Base-by-base conservation (phyloP, 1,140 invertebrate species). In the Coelopa frigida region DNA sequence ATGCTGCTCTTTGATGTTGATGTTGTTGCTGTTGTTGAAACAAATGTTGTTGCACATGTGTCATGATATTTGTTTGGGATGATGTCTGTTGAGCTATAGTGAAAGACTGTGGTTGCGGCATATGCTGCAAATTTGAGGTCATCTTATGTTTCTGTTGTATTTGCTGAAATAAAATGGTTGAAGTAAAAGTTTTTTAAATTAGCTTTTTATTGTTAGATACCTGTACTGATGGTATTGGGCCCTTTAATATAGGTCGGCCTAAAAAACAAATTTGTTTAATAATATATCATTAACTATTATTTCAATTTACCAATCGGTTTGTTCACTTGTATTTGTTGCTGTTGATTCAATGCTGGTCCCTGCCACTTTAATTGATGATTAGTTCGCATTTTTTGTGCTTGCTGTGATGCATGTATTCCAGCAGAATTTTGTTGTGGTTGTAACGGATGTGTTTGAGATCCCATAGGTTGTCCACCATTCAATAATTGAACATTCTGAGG, bases 131-230 rank as follows among this genome's bases (percentile, higher is more conserved):
- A n/a, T n/a, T n/a, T n/a, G n/a, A n/a, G n/a, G n/a, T n/a, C n/a
- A n/a, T n/a, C n/a, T n/a, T n/a, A n/a, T 52, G 43, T 48, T 61
- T 53, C 35, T 55, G 50, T 39, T 55, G 55, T 12, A 57, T 48
- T 38, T 59, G 50, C 5, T 57, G 61, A 29, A 59, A 29, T 6
- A 64, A 59, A 12, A 55, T 50, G 36, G 57, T 61, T 22, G 54
- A 40, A 24, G 47, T 31, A 47, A 54, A 51, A 21, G 44, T 31
- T 31, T 12, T n/a, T n/a, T n/a, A n/a, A n/a, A n/a, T n/a, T n/a
- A n/a, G n/a, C n/a, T n/a, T n/a, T n/a, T n/a, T n/a, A n/a, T n/a
- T n/a, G n/a, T n/a, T n/a, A n/a, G n/a, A n/a, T n/a, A n/a, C n/a
- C n/a, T n/a, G n/a, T n/a, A n/a, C n/a, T n/a, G n/a, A n/a, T n/a